Percentiles rank a stretch among this genome's conserved stretches.
Conservation (phyloP, 2,888 invertebrate genomes). For the Drosophila austrosaltans region DNA sequence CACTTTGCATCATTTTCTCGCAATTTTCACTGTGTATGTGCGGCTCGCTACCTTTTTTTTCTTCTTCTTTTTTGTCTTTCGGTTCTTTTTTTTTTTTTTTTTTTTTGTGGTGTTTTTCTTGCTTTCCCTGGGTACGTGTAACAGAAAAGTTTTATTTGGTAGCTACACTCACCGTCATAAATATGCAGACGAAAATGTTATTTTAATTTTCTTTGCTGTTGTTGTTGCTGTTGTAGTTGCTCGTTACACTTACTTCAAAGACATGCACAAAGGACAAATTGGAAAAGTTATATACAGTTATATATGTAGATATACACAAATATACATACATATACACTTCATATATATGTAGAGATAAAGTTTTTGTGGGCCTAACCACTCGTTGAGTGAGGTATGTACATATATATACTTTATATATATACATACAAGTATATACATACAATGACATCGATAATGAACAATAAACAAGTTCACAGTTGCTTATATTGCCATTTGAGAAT, state of each 20-base stretch:
- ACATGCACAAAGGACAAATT: slow-evolving; percentile 69
- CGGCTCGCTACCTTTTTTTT: not conserved
- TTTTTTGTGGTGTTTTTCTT: slow-evolving; percentile 2
- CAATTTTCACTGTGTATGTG: slow-evolving; percentile 53
- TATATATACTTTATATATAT: too few relatives aligned
- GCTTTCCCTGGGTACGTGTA: slow-evolving; percentile 11
- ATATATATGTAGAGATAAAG: slow-evolving; percentile 38
- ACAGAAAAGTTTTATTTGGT: slow-evolving; percentile 35
- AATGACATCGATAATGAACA: slow-evolving; percentile 5
- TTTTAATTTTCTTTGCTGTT: slow-evolving; percentile 62
- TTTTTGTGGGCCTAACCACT: slow-evolving; percentile 30
- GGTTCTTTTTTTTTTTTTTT: not conserved
- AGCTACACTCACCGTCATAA: slow-evolving; percentile 53
- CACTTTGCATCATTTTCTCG: slow-evolving; percentile 66
- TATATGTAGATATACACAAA: slow-evolving; percentile 31
- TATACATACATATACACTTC: slow-evolving; percentile 12
- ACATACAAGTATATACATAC: too few relatives aligned
- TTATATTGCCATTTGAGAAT: not conserved
- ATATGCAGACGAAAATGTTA: slow-evolving; percentile 66
- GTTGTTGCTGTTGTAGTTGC: slow-evolving; percentile 40
- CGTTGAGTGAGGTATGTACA: slow-evolving; percentile 28
- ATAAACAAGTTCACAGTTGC: not conserved
- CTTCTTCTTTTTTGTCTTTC: slow-evolving; percentile 8
- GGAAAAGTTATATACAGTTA: slow-evolving; percentile 62
- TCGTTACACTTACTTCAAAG: slow-evolving; percentile 66